Base-by-base conservation (phyloP, 2,113 vertebrate species). In the Pantherophis guttatus region DNA sequence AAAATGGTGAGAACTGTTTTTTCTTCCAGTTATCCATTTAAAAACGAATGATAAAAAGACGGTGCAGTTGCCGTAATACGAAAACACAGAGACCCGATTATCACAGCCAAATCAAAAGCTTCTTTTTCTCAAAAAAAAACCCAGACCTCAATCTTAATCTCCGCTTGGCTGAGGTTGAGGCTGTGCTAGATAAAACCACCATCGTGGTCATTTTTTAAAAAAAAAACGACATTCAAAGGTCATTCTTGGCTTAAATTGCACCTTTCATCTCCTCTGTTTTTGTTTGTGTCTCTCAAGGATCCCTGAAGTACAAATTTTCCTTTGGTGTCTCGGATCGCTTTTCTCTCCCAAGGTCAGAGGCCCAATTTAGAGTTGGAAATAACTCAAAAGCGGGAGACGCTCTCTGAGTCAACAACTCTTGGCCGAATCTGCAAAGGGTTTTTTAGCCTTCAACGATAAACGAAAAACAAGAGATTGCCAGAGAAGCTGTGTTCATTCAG, bases 291-390 rank as follows among this genome's bases (percentile, higher is more conserved):
- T 15, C 19, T 8, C 1, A 1, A 50, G 65, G 12, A 26, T 19
- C 23, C 23, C 44, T 24, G 53, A n/a, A 9, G 39, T n/a, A 53
- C 12, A 39, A 4, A 48, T 52, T 39, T 86, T 53, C 55, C 55
- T 19, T 62, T 17, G 8, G 55, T 15, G 33, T 33, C 50, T 29
- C 81, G 0, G 0, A 24, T 0, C 0, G 0, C 3, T 0, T 12
- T 33, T 4, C 10, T 1, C 1, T 48, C 9, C 33, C 75, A 91
- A 58, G 90, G 90, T 57, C 57, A 81, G 23, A 48, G 29, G 85
- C 50, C 55, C 55, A 59, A n/a, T 88, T 50, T 92, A 33, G 44
- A 33, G 3, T 39, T 53, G 48, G 57, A n/a, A 53, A 23, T 33
- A 58, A 53, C 11, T 15, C 58, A 33, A 3, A 13, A 8, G 17